Evolutionary conservation across 2,888 invertebrate genomes (phyloP).

Genomic region (Nasonovia ribisnigri): DNA sequence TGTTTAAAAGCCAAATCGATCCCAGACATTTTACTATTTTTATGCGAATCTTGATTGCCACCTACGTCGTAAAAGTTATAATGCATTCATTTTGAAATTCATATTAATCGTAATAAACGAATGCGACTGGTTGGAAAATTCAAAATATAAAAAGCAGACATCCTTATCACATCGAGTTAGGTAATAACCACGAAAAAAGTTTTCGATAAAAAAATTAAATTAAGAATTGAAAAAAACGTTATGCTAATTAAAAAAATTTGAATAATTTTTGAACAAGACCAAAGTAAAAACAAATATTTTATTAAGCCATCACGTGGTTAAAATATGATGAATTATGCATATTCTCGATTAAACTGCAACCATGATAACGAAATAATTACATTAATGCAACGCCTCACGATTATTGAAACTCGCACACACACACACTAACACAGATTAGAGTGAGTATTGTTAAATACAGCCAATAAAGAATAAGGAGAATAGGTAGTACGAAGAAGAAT

Average conservation of each 20-base stretch:
- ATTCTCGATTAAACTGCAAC: not conserved
- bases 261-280: not conserved
- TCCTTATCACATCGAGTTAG: not conserved
- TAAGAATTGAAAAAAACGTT: not conserved
- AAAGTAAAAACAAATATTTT: slow-evolving; percentile 10
- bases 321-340: slow-evolving; percentile 12
- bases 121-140: not conserved
- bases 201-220: not conserved
- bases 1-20: not conserved
- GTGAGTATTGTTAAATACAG: not conserved
- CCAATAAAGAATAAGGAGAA: not conserved
- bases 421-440: not conserved
- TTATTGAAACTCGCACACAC: not conserved
- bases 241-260: not conserved
- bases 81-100: not conserved
- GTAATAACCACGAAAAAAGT: not conserved
- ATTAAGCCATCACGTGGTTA: not conserved
- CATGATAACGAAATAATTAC: not conserved
- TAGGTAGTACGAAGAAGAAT: not conserved
- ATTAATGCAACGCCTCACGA: not conserved
- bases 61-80: not conserved
- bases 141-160: not conserved
- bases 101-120: not conserved
- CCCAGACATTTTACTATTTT: not conserved
- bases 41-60: not conserved